phyloP scores from a whole-genome alignment of 2,797 vertebrate genomes.

The Thalassophryne amazonica region DNA sequence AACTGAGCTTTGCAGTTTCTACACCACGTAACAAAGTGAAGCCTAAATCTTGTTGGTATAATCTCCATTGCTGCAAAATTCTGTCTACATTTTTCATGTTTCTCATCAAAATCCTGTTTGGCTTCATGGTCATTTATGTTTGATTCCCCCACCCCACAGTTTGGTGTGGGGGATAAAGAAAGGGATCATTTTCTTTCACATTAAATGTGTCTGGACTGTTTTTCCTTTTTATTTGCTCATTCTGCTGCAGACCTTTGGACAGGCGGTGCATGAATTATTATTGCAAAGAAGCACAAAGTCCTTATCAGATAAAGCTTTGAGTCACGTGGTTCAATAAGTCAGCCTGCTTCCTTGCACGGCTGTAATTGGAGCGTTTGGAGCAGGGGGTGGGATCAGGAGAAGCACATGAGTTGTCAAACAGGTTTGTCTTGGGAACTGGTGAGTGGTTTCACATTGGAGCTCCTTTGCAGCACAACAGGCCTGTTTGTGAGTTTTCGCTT shows the following conservation, averaged over 20 bases:
- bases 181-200: slow-evolving; percentile 28
- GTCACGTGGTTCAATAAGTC: slow-evolving; percentile 38
- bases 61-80: slow-evolving; percentile 4
- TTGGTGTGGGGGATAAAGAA: slow-evolving; percentile 35
- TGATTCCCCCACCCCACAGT: too few relatives aligned
- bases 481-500: slow-evolving; percentile 24
- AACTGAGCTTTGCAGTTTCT: too few relatives aligned
- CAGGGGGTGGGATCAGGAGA: slow-evolving; percentile 30
- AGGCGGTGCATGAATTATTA: neutral
- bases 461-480: neutral
- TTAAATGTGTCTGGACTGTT: slow-evolving; percentile 43
- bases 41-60: too few relatives aligned
- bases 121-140: slow-evolving; percentile 49
- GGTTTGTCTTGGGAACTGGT: slow-evolving; percentile 59
- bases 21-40: too few relatives aligned
- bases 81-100: neutral
- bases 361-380: slow-evolving; percentile 33
- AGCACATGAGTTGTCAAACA: slow-evolving; percentile 66
- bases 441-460: slow-evolving; percentile 11
- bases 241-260: slow-evolving; percentile 1
- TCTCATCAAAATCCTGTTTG: slow-evolving; percentile 15
- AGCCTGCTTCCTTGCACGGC: slow-evolving; percentile 22
- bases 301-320: slow-evolving; percentile 11
- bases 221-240: neutral
- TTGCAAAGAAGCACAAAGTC: neutral